Conservation (phyloP, 2,888 invertebrate genomes). For the Aporophyla nigra region DNA sequence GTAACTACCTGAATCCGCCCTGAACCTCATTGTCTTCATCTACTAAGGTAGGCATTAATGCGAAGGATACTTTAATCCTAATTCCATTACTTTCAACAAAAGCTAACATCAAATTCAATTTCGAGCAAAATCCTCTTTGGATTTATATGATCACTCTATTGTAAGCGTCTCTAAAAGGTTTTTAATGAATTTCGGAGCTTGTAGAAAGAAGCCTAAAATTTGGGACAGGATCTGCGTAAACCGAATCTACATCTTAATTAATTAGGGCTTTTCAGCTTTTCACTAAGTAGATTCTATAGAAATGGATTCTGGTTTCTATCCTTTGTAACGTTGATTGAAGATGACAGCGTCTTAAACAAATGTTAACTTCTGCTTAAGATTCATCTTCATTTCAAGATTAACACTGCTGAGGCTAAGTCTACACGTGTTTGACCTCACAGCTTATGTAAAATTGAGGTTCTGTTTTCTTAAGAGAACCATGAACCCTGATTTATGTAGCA, state of each 20-base stretch:
- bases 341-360: neutral
- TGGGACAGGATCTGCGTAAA: slow-evolving; percentile 10
- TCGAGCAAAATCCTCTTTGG: slow-evolving; percentile 31
- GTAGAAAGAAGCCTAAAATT: slow-evolving; percentile 10
- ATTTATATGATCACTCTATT: slow-evolving; percentile 37
- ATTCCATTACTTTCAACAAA: slow-evolving; percentile 58
- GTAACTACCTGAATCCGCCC: slow-evolving; percentile 1
- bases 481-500: slow-evolving; percentile 9
- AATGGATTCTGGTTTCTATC: neutral
- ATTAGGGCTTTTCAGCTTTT: slow-evolving; percentile 11
- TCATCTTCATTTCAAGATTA: neutral
- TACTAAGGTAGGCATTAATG: slow-evolving; percentile 32
- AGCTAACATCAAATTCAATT: slow-evolving; percentile 43
- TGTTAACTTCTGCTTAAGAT: neutral
- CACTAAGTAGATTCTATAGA: neutral
- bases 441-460: slow-evolving; percentile 10
- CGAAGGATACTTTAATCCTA: slow-evolving; percentile 34
- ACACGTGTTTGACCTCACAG: slow-evolving; percentile 7
- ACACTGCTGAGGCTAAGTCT: neutral
- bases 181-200: slow-evolving; percentile 32
- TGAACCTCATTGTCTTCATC: slow-evolving; percentile 38
- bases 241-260: slow-evolving; percentile 19
- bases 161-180: slow-evolving; percentile 44
- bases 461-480: slow-evolving; percentile 14
- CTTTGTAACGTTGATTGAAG: slow-evolving; percentile 18